phyloP scores from a whole-genome alignment of 2,888 invertebrate genomes.

The Drosophila pegasa region DNA sequence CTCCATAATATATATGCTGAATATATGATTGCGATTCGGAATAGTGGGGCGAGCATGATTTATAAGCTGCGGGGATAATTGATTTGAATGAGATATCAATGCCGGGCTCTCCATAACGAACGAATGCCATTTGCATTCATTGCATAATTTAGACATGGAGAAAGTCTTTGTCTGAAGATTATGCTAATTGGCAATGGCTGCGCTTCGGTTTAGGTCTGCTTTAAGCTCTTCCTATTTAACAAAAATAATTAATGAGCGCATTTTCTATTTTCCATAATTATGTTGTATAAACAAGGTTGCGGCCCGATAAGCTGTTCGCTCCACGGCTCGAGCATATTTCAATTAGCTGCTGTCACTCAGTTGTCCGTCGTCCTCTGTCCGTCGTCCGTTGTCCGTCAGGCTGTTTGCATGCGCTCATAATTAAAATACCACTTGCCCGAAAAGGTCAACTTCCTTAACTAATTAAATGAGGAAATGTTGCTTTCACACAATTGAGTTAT shows the following conservation, averaged over 20 bases:
- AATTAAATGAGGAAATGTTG: background rate
- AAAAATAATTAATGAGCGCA: background rate
- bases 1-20: constrained; percentile 52
- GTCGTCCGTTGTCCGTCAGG: constrained; percentile 9
- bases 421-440: constrained; percentile 9
- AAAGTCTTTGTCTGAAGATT: background rate
- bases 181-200: background rate
- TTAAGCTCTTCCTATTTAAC: background rate
- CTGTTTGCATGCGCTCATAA: constrained; percentile 8
- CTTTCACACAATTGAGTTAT: background rate
- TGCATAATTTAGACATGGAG: constrained; percentile 2
- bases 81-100: constrained; percentile 34
- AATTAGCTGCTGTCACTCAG: constrained; percentile 16
- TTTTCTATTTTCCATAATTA: constrained; percentile 1
- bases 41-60: constrained; percentile 33
- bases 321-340: background rate
- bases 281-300: background rate
- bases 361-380: too few relatives aligned
- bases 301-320: background rate
- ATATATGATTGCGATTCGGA: constrained; percentile 45
- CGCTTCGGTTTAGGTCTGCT: background rate
- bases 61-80: constrained; percentile 40
- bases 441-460: constrained; percentile 1
- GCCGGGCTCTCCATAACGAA: background rate
- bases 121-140: constrained; percentile 9